Percentiles rank a stretch among this genome's conserved stretches.
phyloP scores from a whole-genome alignment of 2,797 vertebrate species.

The Chanos chanos region DNA sequence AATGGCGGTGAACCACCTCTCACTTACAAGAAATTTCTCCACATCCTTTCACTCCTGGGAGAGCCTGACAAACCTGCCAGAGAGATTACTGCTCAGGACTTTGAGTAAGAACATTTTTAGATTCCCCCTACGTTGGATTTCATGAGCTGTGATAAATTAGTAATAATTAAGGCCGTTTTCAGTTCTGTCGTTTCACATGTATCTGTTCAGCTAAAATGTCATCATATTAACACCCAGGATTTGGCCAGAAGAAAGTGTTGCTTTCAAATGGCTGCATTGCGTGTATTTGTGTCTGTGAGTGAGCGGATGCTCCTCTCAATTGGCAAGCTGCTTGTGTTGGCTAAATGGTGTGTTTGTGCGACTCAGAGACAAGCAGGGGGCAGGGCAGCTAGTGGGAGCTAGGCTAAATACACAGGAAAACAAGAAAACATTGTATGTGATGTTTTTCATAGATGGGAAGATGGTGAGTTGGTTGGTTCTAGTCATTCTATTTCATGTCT shows the following conservation, averaged over 20 bases:
- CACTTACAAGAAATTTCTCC: slow-evolving; percentile 62
- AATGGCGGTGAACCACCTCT: slow-evolving; percentile 52
- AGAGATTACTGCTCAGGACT: slow-evolving; percentile 45
- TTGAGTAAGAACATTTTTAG: slow-evolving; percentile 57
- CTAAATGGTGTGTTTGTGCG: slow-evolving; percentile 2
- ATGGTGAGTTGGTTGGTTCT: too few relatives aligned
- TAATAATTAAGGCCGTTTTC: neutral
- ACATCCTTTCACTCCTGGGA: slow-evolving; percentile 50
- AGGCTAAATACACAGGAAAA: too few relatives aligned
- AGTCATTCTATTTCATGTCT: too few relatives aligned
- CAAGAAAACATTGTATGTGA: too few relatives aligned
- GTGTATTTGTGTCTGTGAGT: neutral
- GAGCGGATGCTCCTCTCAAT: slow-evolving; percentile 3
- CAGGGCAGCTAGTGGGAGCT: too few relatives aligned
- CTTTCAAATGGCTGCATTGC: too few relatives aligned
- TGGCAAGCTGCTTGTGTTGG: slow-evolving; percentile 7
- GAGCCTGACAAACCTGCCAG: slow-evolving; percentile 54
- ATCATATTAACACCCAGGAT: too few relatives aligned
- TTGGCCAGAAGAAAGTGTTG: too few relatives aligned
- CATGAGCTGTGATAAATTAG: neutral
- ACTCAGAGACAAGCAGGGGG: neutral
- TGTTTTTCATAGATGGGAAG: too few relatives aligned
- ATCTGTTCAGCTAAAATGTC: neutral
- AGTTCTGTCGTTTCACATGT: too few relatives aligned
- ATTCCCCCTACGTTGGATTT: too few relatives aligned